Evolutionary conservation across 2,797 vertebrate species (phyloP), one percentile per base, ranked within the genome.

Genomic region (Limosa lapponica): DNA sequence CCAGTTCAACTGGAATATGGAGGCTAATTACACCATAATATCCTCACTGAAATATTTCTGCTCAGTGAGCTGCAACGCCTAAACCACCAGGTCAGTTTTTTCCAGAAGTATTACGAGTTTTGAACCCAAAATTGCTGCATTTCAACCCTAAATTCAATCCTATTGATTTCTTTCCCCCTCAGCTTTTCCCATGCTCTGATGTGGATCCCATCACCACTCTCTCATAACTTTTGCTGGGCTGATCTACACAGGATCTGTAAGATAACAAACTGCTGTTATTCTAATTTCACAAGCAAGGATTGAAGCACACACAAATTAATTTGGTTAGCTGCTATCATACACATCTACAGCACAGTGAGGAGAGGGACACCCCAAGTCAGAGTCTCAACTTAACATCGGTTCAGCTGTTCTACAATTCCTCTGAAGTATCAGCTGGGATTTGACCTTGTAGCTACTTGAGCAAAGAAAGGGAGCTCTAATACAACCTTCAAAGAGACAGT

Each of bases 391-490:
- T 61, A 16, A 57, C 55, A 66, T 28, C 73, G 25, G 0, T 57
- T 70, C 73, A 69, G 55, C 59, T 77, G 46, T 20, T 73, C 32
- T 48, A 16, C 41, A 57, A 19, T 28, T 87, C 69, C 86, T 67
- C 67, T 6, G 43, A 74, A 52, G 24, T 30, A 82, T 8, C 89
- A 85, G 36, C 88, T 81, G 75, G 46, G 74, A 85, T 89, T 69
- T 80, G 67, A 95, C 92, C 86, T 87, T 77, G 61, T 39, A 70
- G 52, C 73, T 86, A 22, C 48, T 81, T 43, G 22, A 89, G 90
- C 74, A 74, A 48, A 94, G 77, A 72, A 20, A 89, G 61, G 13
- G 43, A 89, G 25, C 44, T 66, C 58, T 30, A 69, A 82, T 2
- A 39, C 37, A 82, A 23, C 69, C 74, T 87, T 89, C 81, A 74